phyloP scores from a whole-genome alignment of 2,888 invertebrate genomes.

The Macrosoma leucophasiata region DNA sequence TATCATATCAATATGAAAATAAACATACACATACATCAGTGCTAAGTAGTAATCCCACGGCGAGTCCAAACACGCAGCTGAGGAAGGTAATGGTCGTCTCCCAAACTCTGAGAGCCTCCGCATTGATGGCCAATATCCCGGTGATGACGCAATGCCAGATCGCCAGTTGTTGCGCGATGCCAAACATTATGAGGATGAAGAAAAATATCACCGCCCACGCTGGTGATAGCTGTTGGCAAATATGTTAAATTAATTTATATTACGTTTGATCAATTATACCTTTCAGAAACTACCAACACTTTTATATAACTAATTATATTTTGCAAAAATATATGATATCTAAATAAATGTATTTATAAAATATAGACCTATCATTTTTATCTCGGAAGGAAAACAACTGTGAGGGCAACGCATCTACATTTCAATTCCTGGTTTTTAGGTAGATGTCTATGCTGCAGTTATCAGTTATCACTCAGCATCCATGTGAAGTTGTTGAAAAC shows the following conservation, averaged over 20 bases:
- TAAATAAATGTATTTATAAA: too few relatives aligned
- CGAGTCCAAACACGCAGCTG: slow-evolving; percentile 87
- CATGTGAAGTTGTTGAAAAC: too few relatives aligned
- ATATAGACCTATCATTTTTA: too few relatives aligned
- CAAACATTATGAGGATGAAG: slow-evolving; percentile 88
- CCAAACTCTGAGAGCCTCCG: slow-evolving; percentile 83
- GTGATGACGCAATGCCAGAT: slow-evolving; percentile 95
- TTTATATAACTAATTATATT: background rate
- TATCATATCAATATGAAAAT: too few relatives aligned
- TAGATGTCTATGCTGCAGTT: too few relatives aligned
- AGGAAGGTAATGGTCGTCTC: slow-evolving; percentile 89
- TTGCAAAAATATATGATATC: too few relatives aligned
- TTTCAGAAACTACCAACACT: background rate
- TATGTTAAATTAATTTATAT: too few relatives aligned
- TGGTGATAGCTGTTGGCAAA: slow-evolving; percentile 79
- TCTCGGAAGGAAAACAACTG: too few relatives aligned
- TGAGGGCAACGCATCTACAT: too few relatives aligned
- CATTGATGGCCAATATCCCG: slow-evolving; percentile 86
- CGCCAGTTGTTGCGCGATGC: slow-evolving; percentile 90
- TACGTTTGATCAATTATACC: too few relatives aligned
- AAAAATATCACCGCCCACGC: slow-evolving; percentile 93
- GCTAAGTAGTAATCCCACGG: slow-evolving; percentile 89
- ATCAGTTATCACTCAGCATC: too few relatives aligned
- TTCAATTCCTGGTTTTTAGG: too few relatives aligned
- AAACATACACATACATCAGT: slow-evolving; percentile 83